phyloP scores from a whole-genome alignment of 2,797 vertebrate genomes.

The Poecilia velifera region DNA sequence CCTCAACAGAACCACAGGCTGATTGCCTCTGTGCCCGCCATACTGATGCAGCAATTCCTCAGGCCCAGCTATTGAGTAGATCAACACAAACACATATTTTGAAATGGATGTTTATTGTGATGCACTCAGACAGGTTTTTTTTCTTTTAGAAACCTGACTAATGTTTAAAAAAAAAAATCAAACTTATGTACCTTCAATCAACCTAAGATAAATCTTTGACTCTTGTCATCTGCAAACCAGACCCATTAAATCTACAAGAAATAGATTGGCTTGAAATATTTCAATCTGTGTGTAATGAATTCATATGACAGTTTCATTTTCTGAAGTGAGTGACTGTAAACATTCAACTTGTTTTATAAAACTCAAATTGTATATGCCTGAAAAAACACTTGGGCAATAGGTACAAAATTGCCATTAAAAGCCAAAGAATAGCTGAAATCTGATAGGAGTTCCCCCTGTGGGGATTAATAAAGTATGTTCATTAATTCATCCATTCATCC shows the following conservation, averaged over 20 bases:
- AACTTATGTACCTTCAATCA: too few relatives aligned
- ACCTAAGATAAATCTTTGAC: neutral
- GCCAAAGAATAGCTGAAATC: neutral
- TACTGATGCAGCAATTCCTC: neutral
- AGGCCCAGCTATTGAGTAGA: neutral
- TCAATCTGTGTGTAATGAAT: neutral
- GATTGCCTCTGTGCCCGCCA: too few relatives aligned
- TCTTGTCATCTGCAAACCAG: neutral
- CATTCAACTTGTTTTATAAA: neutral
- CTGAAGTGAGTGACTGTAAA: neutral
- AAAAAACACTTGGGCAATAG: neutral
- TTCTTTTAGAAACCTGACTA: neutral
- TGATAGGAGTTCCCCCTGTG: too few relatives aligned
- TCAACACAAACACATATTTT: neutral
- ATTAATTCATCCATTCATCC: too few relatives aligned
- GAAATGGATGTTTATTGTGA: too few relatives aligned
- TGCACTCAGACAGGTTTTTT: neutral
- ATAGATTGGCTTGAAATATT: neutral
- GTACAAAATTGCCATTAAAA: neutral
- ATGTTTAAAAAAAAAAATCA: neutral
- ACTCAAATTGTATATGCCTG: neutral
- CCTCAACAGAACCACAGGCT: too few relatives aligned
- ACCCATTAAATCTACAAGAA: neutral
- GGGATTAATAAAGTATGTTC: too few relatives aligned
- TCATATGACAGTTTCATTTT: too few relatives aligned